Evolutionary conservation across 2,888 invertebrate genomes (phyloP).

Genomic region (Limenitis camilla): DNA sequence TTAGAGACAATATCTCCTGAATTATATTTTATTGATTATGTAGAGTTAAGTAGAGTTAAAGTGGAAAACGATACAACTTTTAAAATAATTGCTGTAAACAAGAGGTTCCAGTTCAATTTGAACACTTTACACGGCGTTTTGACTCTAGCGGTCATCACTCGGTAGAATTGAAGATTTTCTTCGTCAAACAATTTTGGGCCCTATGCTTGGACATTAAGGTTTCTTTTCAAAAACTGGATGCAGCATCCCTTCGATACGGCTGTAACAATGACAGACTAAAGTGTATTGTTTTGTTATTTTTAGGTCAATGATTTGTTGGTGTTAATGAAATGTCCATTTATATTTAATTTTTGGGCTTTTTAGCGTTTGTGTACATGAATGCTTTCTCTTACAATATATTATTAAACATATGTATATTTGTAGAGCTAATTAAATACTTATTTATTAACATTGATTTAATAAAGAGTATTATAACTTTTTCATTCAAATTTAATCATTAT

Average conservation of each 20-base stretch:
- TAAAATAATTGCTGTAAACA: background rate
- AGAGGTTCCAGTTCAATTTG: background rate
- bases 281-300: slow-evolving; percentile 6
- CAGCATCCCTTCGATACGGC: background rate
- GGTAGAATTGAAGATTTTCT: slow-evolving; percentile 1
- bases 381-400: no score
- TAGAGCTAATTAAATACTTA: no score
- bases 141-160: background rate
- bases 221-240: background rate
- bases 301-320: slow-evolving; percentile 1
- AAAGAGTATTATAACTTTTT: no score
- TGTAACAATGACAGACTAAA: slow-evolving; percentile 1
- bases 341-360: background rate
- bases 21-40: no score
- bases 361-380: no score
- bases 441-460: no score
- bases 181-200: background rate
- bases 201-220: background rate
- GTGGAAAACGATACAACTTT: no score
- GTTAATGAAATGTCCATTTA: background rate
- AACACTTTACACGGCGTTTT: background rate
- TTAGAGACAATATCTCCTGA: no score
- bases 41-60: no score
- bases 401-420: no score
- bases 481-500: no score